Evolutionary conservation across 2,888 invertebrate species (phyloP).

Genomic region (Lasioglossum malachurum): DNA sequence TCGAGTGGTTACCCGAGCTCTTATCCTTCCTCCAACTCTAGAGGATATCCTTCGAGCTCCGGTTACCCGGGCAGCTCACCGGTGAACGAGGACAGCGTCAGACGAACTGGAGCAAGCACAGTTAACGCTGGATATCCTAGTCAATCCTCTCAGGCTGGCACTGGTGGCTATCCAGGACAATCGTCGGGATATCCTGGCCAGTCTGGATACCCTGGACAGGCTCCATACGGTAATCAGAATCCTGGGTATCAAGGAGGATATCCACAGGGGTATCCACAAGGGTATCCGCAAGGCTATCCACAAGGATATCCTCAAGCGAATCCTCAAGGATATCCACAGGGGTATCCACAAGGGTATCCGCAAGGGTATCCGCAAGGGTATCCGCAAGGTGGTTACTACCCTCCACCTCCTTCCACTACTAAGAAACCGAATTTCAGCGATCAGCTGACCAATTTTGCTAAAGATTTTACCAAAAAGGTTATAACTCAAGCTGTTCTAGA

Average conservation of each 20-base stretch:
- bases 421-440: slow-evolving; percentile 78
- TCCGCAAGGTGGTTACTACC: slow-evolving; percentile 62
- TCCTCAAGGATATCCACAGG: slow-evolving; percentile 51
- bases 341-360: slow-evolving; percentile 61
- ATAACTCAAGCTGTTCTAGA: slow-evolving; percentile 79
- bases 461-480: slow-evolving; percentile 75
- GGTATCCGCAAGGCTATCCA: slow-evolving; percentile 63
- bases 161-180: slow-evolving; percentile 38
- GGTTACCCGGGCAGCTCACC: slow-evolving; percentile 46
- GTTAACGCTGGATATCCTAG: slow-evolving; percentile 69
- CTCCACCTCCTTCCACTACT: slow-evolving; percentile 65
- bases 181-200: slow-evolving; percentile 65
- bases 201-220: slow-evolving; percentile 59
- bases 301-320: slow-evolving; percentile 56
- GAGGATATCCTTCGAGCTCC: slow-evolving; percentile 50
- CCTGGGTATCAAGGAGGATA: slow-evolving; percentile 42
- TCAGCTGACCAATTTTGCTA: slow-evolving; percentile 76
- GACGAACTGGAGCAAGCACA: slow-evolving; percentile 60
- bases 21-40: slow-evolving; percentile 49
- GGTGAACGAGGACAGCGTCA: slow-evolving; percentile 46
- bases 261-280: slow-evolving; percentile 59
- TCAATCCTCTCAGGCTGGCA: slow-evolving; percentile 28
- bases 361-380: slow-evolving; percentile 61
- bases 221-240: slow-evolving; percentile 52
- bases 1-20: slow-evolving; percentile 52